Conservation (phyloP, 2,888 invertebrate genomes). For the Dastarcus helophoroides region DNA sequence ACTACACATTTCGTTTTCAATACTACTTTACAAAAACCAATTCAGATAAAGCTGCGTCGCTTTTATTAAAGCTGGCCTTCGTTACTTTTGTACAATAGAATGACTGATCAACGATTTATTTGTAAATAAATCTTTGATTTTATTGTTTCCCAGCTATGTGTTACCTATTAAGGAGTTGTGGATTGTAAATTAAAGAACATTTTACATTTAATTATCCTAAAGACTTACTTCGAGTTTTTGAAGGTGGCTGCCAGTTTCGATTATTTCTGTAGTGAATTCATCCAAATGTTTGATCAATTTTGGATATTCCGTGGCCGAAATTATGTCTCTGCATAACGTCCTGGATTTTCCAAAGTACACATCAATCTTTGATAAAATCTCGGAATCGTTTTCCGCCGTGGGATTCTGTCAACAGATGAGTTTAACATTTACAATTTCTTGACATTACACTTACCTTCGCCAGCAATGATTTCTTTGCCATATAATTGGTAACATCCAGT, state of each 20-base stretch:
- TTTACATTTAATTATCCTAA: slow-evolving; percentile 5
- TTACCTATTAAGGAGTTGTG: no score
- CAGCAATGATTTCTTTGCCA: slow-evolving; percentile 22
- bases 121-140: no score
- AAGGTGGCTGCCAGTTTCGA: slow-evolving; percentile 57
- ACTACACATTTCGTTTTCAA: no score
- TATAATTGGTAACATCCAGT: slow-evolving; percentile 27
- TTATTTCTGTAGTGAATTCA: slow-evolving; percentile 51
- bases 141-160: no score
- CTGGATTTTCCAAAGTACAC: slow-evolving; percentile 47
- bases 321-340: slow-evolving; percentile 51
- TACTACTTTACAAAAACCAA: no score
- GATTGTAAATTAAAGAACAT: no score
- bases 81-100: no score
- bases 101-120: no score
- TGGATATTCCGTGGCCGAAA: slow-evolving; percentile 47
- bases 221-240: slow-evolving; percentile 48
- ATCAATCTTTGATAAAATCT: slow-evolving; percentile 18
- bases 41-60: no score
- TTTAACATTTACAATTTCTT: not conserved
- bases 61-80: no score
- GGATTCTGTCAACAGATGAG: not conserved
- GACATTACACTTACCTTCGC: slow-evolving; percentile 17
- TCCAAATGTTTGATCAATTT: slow-evolving; percentile 52
- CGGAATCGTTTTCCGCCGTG: slow-evolving; percentile 5